Percentiles rank a stretch among this genome's conserved stretches.
Evolutionary conservation across 1,140 invertebrate species (phyloP).

Genomic region (Ceratoteleas bidentatus): DNA sequence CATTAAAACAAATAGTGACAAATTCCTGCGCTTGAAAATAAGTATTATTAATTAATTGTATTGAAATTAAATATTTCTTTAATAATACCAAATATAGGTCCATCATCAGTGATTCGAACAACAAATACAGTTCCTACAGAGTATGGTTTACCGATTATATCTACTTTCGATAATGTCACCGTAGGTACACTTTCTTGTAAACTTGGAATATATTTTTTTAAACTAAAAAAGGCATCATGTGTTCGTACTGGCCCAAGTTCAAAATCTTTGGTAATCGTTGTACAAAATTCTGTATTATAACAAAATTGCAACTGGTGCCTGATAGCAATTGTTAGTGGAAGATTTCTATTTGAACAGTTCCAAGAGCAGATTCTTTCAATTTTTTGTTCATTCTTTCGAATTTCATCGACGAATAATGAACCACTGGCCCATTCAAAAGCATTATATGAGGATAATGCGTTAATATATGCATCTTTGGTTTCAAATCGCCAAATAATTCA

Average conservation of each 20-base stretch:
- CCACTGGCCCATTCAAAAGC: not conserved
- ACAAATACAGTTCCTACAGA: conserved; percentile 24
- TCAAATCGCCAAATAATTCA: not conserved
- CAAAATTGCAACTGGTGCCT: conserved; percentile 30
- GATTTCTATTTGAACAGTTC: conserved; percentile 19
- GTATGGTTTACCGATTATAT: conserved; percentile 32
- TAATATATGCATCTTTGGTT: not conserved
- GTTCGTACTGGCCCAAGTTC: conserved; percentile 9
- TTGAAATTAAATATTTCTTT: not conserved
- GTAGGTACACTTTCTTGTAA: conserved; percentile 4
- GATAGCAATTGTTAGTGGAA: conserved; percentile 22
- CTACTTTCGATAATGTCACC: conserved; percentile 16
- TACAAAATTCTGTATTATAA: conserved; percentile 24
- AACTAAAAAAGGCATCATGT: not conserved
- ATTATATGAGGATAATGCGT: not conserved
- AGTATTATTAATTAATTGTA: no score
- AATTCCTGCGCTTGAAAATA: no score
- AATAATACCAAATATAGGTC: no score
- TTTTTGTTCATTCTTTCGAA: conserved; percentile 6
- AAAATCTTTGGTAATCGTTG: not conserved
- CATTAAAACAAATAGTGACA: no score
- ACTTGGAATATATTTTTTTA: conserved; percentile 10
- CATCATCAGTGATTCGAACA: not conserved
- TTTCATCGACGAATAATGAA: conserved; percentile 1
- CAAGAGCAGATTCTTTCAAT: conserved; percentile 8